Evolutionary conservation across 2,113 vertebrate species (phyloP), one percentile per base, ranked within the genome.

Genomic region (Orycteropus afer): DNA sequence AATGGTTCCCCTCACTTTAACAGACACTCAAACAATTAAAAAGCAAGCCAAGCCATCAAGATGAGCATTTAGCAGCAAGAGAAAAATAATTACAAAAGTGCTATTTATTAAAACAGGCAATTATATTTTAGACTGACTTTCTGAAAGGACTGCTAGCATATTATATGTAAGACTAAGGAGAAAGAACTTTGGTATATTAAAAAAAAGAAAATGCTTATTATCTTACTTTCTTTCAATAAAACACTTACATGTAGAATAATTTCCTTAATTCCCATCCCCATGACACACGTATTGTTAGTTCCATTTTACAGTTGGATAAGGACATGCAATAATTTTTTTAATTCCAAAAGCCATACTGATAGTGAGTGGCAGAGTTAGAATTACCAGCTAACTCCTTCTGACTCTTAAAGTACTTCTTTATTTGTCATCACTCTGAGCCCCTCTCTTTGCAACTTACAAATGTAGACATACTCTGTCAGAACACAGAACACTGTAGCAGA

Each of bases 71-170:
- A 47, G 59, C 69, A 96, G 96, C 76, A 92, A 85, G 51, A 80
- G 63, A 87, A 97, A 94, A 42, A 85, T 97, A 71, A 96, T 89
- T 96, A 67, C 47, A 87, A 85, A 97, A 95, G 78, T 97, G 69
- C 23, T 88, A 80, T 95, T 82, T 95, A 93, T 77, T 86, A 55
- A 97, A 97, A 74, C 47, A 87, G 69, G 45, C 34, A 94, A 57
- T 96, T 86, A 94, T 59, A 63, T 51, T 96, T 93, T 76, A 96
- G 37, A 74, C 51, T 81, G 47, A 95, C 51, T 95, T 93, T 92
- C 40, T 82, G 27, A 92, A 96, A 95, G 73, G n/a, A 88, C 37
- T 49, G 18, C 49, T 90, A 76, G 49, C 47, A 89, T 65, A 59
- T 14, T 67, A 37, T 29, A 6, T 57, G 20, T 47, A 51, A 90